Conservation (phyloP, 1,140 invertebrate genomes). For the Eufriesea mexicana region DNA sequence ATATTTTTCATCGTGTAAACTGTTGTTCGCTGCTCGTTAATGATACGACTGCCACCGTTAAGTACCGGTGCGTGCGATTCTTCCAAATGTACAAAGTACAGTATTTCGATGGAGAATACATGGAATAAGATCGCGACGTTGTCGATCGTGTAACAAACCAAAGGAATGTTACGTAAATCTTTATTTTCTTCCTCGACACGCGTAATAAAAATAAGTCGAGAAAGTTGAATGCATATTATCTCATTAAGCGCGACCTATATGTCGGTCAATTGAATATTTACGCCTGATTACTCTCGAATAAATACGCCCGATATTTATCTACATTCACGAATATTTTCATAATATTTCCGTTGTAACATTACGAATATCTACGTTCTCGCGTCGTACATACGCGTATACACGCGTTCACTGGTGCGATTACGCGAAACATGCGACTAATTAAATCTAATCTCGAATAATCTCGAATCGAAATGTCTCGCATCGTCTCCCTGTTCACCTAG, state of each 20-base stretch:
- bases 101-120: not conserved
- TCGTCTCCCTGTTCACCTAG: not conserved
- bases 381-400: too few species aligned
- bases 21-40: not conserved
- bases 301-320: constrained; percentile 18
- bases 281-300: constrained; percentile 28
- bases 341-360: not conserved
- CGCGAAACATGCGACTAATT: not conserved
- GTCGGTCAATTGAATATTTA: constrained; percentile 54
- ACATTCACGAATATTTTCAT: not conserved
- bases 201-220: constrained; percentile 32
- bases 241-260: constrained; percentile 52
- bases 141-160: not conserved
- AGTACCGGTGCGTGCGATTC: not conserved
- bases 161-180: constrained; percentile 3
- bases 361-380: too few species aligned
- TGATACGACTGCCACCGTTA: not conserved
- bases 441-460: constrained; percentile 3
- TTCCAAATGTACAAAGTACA: not conserved
- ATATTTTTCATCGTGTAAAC: not conserved
- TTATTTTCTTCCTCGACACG: not conserved
- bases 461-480: not conserved
- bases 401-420: too few species aligned
- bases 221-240: constrained; percentile 42
- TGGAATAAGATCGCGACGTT: too few species aligned